Conservation (phyloP, 2,888 invertebrate genomes). For the Chalcis sispes region DNA sequence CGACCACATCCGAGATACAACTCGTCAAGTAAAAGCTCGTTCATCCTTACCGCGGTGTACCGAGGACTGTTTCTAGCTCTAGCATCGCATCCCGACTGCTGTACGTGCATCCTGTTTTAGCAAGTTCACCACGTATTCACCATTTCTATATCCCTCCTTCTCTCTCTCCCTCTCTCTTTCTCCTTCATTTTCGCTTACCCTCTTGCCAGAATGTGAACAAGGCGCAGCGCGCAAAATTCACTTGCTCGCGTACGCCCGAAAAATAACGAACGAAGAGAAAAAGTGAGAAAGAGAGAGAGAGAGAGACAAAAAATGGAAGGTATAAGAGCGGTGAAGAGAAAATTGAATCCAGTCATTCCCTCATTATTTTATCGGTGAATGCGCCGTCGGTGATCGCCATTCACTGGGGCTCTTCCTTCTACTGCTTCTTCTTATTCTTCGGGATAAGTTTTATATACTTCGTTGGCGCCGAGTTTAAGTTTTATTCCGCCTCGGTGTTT, state of each 20-base stretch:
- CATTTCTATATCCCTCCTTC: neutral
- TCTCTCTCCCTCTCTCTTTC: constrained; percentile 2
- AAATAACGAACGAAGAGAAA: neutral
- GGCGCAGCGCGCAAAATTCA: constrained; percentile 14
- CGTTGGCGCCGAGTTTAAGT: too few species aligned
- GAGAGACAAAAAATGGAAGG: neutral
- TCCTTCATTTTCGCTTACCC: neutral
- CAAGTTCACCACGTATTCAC: too few species aligned
- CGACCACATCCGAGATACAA: too few species aligned
- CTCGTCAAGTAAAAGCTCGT: too few species aligned
- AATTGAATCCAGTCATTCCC: constrained; percentile 61
- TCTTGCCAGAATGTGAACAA: neutral
- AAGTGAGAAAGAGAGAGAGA: neutral
- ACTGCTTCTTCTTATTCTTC: too few species aligned
- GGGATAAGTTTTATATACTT: too few species aligned
- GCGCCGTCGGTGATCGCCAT: constrained; percentile 50
- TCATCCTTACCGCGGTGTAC: too few species aligned
- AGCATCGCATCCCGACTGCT: too few species aligned
- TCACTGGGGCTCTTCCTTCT: too few species aligned
- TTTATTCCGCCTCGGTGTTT: too few species aligned
- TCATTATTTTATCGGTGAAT: constrained; percentile 60
- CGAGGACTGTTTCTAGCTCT: too few species aligned
- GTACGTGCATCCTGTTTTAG: too few species aligned
- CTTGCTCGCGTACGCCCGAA: neutral
- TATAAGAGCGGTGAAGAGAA: neutral